Percentiles rank a stretch among this genome's conserved stretches.
These are phyloP conservation scores for Synergus japonicus DNA, from an alignment of 2,888 invertebrate genomes.

Conservation along the genomic window DNA sequence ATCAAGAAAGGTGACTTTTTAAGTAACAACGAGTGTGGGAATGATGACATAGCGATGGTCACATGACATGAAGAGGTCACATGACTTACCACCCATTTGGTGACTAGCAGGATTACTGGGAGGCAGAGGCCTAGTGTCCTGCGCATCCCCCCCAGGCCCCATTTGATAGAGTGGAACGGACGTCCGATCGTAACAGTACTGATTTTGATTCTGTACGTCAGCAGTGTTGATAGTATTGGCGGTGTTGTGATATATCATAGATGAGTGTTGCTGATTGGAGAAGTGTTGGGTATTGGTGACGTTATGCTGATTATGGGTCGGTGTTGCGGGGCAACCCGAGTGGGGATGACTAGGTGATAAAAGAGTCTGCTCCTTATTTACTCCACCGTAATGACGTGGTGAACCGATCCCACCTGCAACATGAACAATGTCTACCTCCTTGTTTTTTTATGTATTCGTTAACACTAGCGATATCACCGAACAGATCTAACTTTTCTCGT, in stretches of 20 bases:
- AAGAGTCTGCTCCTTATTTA: conserved; percentile 76
- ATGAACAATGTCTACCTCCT: conserved; percentile 65
- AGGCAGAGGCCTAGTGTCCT: conserved; percentile 74
- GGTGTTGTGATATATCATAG: conserved; percentile 77
- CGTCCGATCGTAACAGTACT: conserved; percentile 82
- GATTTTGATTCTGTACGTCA: conserved; percentile 78
- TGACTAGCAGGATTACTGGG: conserved; percentile 76
- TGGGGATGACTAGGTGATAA: conserved; percentile 81
- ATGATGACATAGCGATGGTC: conserved; percentile 73
- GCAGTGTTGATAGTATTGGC: conserved; percentile 77
- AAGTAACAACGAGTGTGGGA: conserved; percentile 42
- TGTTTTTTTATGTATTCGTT: conserved; percentile 38
- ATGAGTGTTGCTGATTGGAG: conserved; percentile 74
- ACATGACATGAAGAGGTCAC: conserved; percentile 77
- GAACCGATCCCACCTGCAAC: conserved; percentile 82
- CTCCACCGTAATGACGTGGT: conserved; percentile 80
- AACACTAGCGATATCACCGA: conserved; percentile 4
- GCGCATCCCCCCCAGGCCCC: conserved; percentile 73
- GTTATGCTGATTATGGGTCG: conserved; percentile 79
- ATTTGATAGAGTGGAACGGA: conserved; percentile 76
- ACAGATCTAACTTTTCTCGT: not conserved
- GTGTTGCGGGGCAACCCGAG: conserved; percentile 76
- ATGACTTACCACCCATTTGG: conserved; percentile 78
- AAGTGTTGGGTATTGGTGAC: conserved; percentile 77
- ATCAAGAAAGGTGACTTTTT: conserved; percentile 43